Percentiles rank a stretch among this genome's conserved stretches.
These are phyloP conservation scores for Nothoprocta pentlandii DNA, from an alignment of 2,113 vertebrate species.

Conservation along the genomic window DNA sequence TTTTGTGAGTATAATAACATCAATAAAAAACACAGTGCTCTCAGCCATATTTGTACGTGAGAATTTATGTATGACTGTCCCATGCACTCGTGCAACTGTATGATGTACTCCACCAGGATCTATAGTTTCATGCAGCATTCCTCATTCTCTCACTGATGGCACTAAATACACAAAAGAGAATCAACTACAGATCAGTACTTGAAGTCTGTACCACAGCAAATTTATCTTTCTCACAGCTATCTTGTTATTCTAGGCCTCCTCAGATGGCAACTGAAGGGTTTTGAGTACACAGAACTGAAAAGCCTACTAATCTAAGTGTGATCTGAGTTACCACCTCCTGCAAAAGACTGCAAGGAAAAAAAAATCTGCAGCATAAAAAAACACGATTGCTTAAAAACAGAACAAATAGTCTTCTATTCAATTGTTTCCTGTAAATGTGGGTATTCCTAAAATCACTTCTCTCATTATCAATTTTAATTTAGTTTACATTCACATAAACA, in stretches of 20 bases:
- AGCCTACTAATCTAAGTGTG: not conserved
- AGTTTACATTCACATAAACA: not conserved
- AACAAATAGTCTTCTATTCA: not conserved
- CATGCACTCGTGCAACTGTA: not conserved
- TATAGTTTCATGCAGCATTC: not conserved
- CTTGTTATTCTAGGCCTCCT: not conserved
- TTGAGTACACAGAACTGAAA: not conserved
- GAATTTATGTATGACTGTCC: not conserved
- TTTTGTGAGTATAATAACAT: not conserved
- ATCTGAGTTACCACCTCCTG: not conserved
- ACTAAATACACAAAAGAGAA: slow-evolving; percentile 21
- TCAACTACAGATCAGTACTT: slow-evolving; percentile 15
- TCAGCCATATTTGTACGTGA: not conserved
- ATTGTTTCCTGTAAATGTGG: not conserved
- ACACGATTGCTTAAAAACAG: not conserved
- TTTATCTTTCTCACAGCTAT: not conserved
- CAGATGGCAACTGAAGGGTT: not conserved
- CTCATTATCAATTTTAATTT: not conserved
- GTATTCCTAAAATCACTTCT: not conserved
- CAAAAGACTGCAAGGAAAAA: not conserved
- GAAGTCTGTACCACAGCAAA: not conserved
- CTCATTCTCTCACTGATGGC: not conserved
- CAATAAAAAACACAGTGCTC: not conserved
- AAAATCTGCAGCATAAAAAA: not conserved
- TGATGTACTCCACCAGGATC: not conserved